phyloP scores from a whole-genome alignment of 1,140 invertebrate genomes.

The Saxidomus purpurata region DNA sequence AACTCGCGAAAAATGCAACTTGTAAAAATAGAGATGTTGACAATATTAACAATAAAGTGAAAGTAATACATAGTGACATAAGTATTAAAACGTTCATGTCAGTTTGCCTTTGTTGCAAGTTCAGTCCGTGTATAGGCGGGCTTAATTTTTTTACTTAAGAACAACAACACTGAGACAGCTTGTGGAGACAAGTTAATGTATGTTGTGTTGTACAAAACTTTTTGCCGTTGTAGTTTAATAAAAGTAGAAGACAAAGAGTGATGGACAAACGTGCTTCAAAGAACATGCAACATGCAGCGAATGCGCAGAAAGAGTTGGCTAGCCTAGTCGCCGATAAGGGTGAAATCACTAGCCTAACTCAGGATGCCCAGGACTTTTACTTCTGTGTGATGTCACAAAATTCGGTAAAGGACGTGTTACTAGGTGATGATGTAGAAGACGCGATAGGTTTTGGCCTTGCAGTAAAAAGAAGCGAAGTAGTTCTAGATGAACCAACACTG shows the following conservation, averaged over 20 bases:
- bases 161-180: no score
- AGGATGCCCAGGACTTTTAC: slow-evolving; percentile 67
- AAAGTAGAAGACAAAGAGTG: slow-evolving; percentile 70
- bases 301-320: slow-evolving; percentile 61
- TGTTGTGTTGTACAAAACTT: no score
- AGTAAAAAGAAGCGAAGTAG: slow-evolving; percentile 71
- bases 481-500: slow-evolving; percentile 73
- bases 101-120: no score
- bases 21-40: no score
- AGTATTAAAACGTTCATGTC: no score
- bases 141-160: no score
- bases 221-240: slow-evolving; percentile 67
- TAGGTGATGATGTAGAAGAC: slow-evolving; percentile 67
- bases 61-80: no score
- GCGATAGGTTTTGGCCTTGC: slow-evolving; percentile 76
- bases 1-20: no score
- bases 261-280: slow-evolving; percentile 72
- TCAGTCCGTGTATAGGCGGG: no score
- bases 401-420: slow-evolving; percentile 69
- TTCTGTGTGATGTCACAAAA: slow-evolving; percentile 75
- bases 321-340: slow-evolving; percentile 30
- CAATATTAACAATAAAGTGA: no score
- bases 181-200: no score
- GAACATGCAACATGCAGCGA: slow-evolving; percentile 66
- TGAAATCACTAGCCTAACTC: slow-evolving; percentile 65